phyloP scores from a whole-genome alignment of 2,113 vertebrate species.

The Arenaria interpres region DNA sequence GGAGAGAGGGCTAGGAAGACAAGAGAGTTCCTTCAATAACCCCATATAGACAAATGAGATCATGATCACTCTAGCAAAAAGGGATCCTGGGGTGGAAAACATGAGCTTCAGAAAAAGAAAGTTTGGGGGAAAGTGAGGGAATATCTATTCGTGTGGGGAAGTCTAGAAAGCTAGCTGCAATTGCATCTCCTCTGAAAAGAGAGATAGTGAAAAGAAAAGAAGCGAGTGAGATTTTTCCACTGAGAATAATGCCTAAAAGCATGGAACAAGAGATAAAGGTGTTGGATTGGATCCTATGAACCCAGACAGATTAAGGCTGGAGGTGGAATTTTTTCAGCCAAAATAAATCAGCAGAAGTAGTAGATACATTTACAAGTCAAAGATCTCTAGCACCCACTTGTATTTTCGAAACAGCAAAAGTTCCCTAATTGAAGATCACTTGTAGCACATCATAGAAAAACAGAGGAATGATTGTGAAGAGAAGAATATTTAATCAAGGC shows the following conservation, averaged over 20 bases:
- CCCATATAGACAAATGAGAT: background rate
- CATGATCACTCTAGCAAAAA: background rate
- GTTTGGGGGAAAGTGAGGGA: background rate
- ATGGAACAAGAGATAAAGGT: background rate
- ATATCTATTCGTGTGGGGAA: background rate
- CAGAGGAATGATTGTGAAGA: background rate
- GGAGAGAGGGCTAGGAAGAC: background rate
- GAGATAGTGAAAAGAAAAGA: background rate
- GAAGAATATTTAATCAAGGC: background rate
- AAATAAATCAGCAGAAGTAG: background rate
- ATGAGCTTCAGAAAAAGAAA: background rate
- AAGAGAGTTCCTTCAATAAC: background rate
- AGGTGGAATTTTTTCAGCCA: background rate
- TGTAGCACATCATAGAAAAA: background rate
- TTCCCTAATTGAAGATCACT: background rate
- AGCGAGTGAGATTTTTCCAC: background rate
- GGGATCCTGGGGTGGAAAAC: background rate
- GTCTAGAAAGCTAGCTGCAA: background rate
- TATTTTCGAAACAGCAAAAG: background rate
- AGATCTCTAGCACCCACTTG: background rate
- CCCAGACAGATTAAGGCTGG: background rate
- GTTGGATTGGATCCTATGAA: background rate
- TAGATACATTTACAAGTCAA: background rate
- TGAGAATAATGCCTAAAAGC: background rate
- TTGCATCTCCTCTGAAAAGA: background rate